Base-by-base conservation (phyloP, 2,888 invertebrate species). In the Pemphredon lugubris region DNA sequence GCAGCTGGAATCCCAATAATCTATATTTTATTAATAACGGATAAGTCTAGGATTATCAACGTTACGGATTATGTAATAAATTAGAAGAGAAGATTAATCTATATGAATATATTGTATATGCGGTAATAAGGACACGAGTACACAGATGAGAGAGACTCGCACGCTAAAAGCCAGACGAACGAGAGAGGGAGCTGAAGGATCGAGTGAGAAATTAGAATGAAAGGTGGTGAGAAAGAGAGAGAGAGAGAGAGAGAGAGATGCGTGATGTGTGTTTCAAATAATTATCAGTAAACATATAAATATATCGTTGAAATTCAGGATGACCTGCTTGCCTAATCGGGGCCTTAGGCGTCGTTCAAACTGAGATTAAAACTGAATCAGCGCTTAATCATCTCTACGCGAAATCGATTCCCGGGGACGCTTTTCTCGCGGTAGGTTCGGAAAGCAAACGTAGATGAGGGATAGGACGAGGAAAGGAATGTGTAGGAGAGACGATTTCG, bases 11-110 rank as follows among this genome's bases (percentile, higher is more conserved):
- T 86, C 84, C 83, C 84, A 79, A 87, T 84, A 83, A 85, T 86
- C 84, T 86, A 85, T 87, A 87, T 87, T 89, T 88, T 87, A 86
- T 85, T 87, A 86, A 85, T 86, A 87, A 85, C 75, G 61, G 66
- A 73, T 83, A 84, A 86, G 84, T 65, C 66, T 83, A 84, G 82
- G 77, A 61, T 81, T 79, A 80, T 67, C 72, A 73, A 70, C 66
- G 77, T 78, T 78, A 78, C 64, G 55, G 72, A 74, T 71, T 69
- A 74, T 55, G 67, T 72, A 71, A 78, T 67, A 66, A 76, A 63
- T 54, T 75, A 74, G 65, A 67, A 67, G 18, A 71, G 47, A 60
- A 63, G 55, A 71, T 73, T 69, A 73, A 71, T 75, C 66, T 73
- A 76, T 66, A 73, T 50, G 51, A 67, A 64, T 73, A 64, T 75